These are phyloP conservation scores for Chanos chanos DNA, from an alignment of 2,797 vertebrate species.

Conservation along the genomic window DNA sequence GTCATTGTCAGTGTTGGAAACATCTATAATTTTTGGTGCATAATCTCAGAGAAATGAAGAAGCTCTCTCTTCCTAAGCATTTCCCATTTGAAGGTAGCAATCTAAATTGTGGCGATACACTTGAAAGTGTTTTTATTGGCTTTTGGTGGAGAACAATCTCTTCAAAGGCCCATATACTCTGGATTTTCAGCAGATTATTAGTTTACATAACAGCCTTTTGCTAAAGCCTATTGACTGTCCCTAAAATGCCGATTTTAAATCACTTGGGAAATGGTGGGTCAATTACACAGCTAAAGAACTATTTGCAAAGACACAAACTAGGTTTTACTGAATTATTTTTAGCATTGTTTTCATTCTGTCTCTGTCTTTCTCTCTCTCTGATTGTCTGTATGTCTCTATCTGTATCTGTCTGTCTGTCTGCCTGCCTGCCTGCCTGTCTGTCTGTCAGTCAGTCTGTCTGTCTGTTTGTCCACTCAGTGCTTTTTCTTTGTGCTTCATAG, in stretches of 20 bases:
- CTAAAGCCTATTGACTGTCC: background rate
- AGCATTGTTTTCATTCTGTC: too few species aligned
- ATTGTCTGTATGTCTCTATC: too few species aligned
- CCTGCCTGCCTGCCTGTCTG: too few species aligned
- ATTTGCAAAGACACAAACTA: background rate
- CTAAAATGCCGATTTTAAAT: background rate
- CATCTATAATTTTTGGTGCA: too few species aligned
- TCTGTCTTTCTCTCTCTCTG: background rate
- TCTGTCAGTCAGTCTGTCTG: too few species aligned
- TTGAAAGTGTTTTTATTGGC: background rate
- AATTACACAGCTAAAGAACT: background rate
- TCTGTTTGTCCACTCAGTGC: too few species aligned
- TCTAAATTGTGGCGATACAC: background rate
- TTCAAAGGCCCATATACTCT: background rate
- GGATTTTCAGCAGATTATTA: background rate
- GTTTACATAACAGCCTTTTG: background rate
- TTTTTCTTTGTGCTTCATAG: too few species aligned
- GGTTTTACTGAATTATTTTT: too few species aligned
- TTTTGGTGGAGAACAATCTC: constrained; percentile 1
- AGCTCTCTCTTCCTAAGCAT: too few species aligned
- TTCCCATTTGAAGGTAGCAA: background rate
- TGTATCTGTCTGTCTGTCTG: too few species aligned
- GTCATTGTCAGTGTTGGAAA: too few species aligned
- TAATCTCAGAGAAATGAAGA: too few species aligned
- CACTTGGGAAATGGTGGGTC: background rate